phyloP scores from a whole-genome alignment of 2,113 vertebrate species.

The Zosterops lateralis region DNA sequence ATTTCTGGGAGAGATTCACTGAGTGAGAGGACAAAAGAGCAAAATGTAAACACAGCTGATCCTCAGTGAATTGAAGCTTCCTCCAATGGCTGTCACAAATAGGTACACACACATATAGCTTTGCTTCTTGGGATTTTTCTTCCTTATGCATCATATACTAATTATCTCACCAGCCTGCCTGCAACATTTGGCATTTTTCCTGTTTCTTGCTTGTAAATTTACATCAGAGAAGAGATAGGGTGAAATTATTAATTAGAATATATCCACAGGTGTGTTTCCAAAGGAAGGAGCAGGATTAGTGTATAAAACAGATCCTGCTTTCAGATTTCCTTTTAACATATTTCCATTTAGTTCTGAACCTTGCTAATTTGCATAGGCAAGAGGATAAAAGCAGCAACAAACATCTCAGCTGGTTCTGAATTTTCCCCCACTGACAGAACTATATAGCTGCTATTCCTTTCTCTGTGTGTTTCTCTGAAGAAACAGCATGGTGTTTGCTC shows the following conservation, averaged over 20 bases:
- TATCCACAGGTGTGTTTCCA: slow-evolving; percentile 15
- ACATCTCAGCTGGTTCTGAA: not conserved
- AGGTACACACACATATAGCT: not conserved
- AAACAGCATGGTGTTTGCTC: fast-evolving
- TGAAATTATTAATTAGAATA: slow-evolving; percentile 24
- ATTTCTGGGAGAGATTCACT: slow-evolving; percentile 13
- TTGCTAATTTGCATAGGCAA: not conserved
- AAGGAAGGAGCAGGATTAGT: not conserved
- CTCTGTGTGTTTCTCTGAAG: not conserved
- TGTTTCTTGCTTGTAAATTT: not conserved
- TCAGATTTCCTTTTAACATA: not conserved
- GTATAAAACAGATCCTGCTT: not conserved
- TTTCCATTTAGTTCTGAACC: not conserved
- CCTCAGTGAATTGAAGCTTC: not conserved
- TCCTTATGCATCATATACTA: not conserved
- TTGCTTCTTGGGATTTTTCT: not conserved
- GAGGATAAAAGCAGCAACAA: slow-evolving; percentile 1
- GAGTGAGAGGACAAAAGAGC: not conserved
- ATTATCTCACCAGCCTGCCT: not conserved
- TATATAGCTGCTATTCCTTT: not conserved
- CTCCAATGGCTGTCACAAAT: not conserved
- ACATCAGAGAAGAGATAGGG: not conserved
- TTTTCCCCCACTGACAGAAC: not conserved
- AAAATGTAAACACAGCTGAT: slow-evolving; percentile 27
- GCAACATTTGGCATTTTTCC: not conserved